Base-by-base conservation (phyloP, 2,888 invertebrate species). In the Pristionchus entomophagus region DNA sequence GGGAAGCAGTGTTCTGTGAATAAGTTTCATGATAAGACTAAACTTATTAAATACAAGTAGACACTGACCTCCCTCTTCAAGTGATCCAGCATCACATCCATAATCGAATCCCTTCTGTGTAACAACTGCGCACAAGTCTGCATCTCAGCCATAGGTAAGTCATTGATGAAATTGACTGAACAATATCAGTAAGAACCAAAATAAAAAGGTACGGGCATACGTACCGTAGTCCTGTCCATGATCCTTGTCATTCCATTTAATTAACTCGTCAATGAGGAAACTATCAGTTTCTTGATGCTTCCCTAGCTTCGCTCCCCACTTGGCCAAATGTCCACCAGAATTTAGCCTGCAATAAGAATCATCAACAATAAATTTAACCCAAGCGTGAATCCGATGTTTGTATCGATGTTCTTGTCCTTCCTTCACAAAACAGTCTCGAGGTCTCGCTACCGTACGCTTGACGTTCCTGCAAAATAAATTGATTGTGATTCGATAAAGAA, bases 231-330 rank as follows among this genome's bases (percentile, higher is more conserved):
- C 95, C 94, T 98, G 88, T 65, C 89, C 89, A 45, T 88, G 87
- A 85, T 90, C 97, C 35, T 97, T 95, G 2, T 96, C 96, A 92
- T 96, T 96, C 97, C 97, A 98, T 95, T 97, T 97, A 88, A 96
- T 95, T 35, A 97, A 94, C 0, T 96, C 95, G 94, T 97, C 95
- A 91, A 96, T 95, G 94, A 98, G 97, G 93, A 96, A 96, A 0
- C 97, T 96, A 26, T 94, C 93, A 92, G 96, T 96, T 84, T 96
- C 96, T 89, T 96, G 96, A 12, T 85, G 77, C 14, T 85, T 77
- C n/a, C 87, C 86, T 17, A 89, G 69, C 38, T 86, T 82, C n/a
- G 84, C 53, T 19, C 78, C 53, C 81, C 85, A 85, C 49, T 86
- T 87, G 26, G 86, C 96, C 2, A 97, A 96, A 94, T 97, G 96